Base-by-base conservation (phyloP, 2,888 invertebrate genomes). In the Oligia latruncula region DNA sequence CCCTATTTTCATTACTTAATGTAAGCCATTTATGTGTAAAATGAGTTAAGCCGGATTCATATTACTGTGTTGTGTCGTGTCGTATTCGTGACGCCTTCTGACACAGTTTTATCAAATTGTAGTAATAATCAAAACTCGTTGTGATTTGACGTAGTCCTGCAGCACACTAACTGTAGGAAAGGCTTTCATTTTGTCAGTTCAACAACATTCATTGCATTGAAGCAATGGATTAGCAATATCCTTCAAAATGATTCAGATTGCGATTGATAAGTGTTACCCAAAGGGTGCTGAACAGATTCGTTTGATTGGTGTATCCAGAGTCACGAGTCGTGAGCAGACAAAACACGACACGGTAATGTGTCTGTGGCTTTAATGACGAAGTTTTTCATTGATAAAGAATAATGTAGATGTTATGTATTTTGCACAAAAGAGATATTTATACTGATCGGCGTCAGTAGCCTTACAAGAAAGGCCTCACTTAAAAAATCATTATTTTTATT, bases 361-460 rank as follows among this genome's bases (percentile, higher is more conserved):
- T 23, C 1, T 58, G 23, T 58, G 9, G 23, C 3, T 58, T n/a
- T 58, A 64, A 71, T 75, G 76, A 49, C 55, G n/a, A 72, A 77
- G 13, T 70, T 68, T 64, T 68, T 71, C 78, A 76, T 71, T 74
- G 67, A 58, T 75, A 71, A 72, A 78, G 55, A 75, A 65, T 80
- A 74, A 72, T 65, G 65, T 75, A 78, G 77, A 67, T 52, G 43
- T n/a, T 78, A 85, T 72, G 74, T 87, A 81, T 77, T 82, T 82
- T 79, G 88, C 88, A 87, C 88, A 86, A 86, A 87, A 70, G n/a
- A 80, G 9, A 70, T 79, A 66, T 66, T 72, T 72, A 68, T 60
- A 74, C 74, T 73, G 70, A 78, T 71, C 49, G 9, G n/a, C 49
- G 64, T 78, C 46, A 58, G 62, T 60, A 46, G 52, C 40, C 20